Conservation (phyloP, 2,113 vertebrate genomes). For the Phoxinus phoxinus region DNA sequence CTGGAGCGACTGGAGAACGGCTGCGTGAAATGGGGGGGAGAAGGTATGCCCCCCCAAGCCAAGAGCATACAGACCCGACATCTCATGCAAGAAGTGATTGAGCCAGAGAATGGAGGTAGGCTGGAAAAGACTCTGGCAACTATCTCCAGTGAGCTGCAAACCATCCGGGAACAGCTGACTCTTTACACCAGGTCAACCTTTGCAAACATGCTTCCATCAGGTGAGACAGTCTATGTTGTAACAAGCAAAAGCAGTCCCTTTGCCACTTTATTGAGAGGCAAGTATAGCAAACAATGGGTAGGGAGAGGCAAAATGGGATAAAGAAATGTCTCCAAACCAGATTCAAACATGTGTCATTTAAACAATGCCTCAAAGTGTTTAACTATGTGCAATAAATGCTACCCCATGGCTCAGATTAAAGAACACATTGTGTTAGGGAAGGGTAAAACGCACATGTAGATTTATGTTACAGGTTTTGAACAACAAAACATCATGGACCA, state of each 20-base stretch:
- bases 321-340: not conserved
- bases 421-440: not conserved
- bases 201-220: slow-evolving; percentile 80
- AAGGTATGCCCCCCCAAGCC: not conserved
- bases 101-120: slow-evolving; percentile 41
- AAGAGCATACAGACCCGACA: slow-evolving; percentile 60
- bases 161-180: slow-evolving; percentile 64
- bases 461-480: not conserved
- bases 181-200: slow-evolving; percentile 45
- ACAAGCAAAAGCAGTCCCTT: not conserved
- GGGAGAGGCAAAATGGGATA: not conserved
- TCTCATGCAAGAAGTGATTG: slow-evolving; percentile 45
- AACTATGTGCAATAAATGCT: not conserved
- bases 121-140: slow-evolving; percentile 66
- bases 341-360: not conserved
- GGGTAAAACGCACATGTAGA: not conserved
- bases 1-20: slow-evolving; percentile 78
- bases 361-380: not conserved
- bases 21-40: slow-evolving; percentile 56
- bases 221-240: slow-evolving; percentile 68
- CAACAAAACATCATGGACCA: not conserved
- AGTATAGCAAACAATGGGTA: not conserved
- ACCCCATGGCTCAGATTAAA: not conserved
- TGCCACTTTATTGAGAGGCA: not conserved
- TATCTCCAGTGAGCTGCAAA: slow-evolving; percentile 71